A percentile compares a stretch with the other conserved stretches of the same genome.
These are phyloP conservation scores for Clostera curtula DNA, from an alignment of 2,888 invertebrate genomes.

Conservation along the genomic window DNA sequence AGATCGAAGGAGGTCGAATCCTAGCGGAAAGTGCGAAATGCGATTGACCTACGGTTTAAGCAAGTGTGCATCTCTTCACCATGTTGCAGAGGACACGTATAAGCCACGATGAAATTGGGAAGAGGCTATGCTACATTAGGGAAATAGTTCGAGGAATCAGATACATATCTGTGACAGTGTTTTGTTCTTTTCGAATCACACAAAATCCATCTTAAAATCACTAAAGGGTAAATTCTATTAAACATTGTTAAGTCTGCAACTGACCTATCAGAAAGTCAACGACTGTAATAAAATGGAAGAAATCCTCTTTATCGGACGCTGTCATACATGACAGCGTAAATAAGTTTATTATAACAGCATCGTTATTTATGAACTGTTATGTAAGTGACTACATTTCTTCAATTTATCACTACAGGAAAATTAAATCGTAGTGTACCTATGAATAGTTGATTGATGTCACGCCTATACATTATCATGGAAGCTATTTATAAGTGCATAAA, in stretches of 20 bases:
- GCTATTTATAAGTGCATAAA: conserved; percentile 60
- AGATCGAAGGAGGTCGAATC: no score
- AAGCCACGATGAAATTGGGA: no score
- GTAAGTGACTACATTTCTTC: conserved; percentile 19
- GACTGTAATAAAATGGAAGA: conserved; percentile 49
- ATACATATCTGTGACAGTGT: no score
- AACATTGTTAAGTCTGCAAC: no score
- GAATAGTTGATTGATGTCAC: conserved; percentile 36
- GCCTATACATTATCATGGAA: conserved; percentile 37
- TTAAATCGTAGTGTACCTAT: conserved; percentile 21
- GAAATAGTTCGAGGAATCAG: no score
- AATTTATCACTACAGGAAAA: conserved; percentile 12
- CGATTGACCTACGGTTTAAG: no score
- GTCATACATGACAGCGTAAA: conserved; percentile 29
- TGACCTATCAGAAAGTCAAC: conserved; percentile 56
- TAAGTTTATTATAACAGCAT: conserved; percentile 24
- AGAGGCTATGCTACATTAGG: no score
- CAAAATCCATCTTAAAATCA: no score
- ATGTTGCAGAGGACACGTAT: no score
- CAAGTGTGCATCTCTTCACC: no score
- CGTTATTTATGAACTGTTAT: conserved; percentile 31
- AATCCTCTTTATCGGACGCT: conserved; percentile 36
- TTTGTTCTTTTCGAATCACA: conserved; percentile 52
- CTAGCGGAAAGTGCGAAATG: no score
- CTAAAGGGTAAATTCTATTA: no score